Conservation (phyloP, 2,888 invertebrate genomes). For the Tipula helvola region DNA sequence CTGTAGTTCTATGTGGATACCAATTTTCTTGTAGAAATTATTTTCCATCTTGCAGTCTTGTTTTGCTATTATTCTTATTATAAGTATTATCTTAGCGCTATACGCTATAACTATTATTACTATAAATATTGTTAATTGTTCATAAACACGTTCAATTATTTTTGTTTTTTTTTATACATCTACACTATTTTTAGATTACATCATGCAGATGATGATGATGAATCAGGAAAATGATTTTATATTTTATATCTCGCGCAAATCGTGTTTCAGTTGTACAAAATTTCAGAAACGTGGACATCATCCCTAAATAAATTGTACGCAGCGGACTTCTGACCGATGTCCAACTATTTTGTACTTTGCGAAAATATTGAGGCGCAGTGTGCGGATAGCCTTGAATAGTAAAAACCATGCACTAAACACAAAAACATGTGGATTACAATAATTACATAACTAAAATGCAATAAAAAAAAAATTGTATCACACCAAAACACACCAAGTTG, state of each 20-base stretch:
- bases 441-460: neutral
- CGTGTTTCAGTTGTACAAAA: neutral
- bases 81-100: neutral
- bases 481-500: neutral
- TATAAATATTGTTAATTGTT: neutral
- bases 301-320: neutral
- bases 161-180: neutral
- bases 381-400: neutral
- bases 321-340: neutral
- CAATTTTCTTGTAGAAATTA: neutral
- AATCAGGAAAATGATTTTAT: neutral
- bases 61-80: neutral
- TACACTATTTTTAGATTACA: neutral
- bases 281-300: neutral
- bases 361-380: too few species aligned
- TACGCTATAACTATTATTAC: neutral
- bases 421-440: neutral
- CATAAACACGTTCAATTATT: neutral
- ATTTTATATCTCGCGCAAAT: neutral
- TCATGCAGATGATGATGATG: neutral
- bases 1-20: neutral
- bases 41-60: neutral
- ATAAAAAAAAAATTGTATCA: neutral
- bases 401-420: neutral
- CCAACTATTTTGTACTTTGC: too few species aligned